Conservation (phyloP, 2,113 vertebrate species). For the Corythaeola cristata region DNA sequence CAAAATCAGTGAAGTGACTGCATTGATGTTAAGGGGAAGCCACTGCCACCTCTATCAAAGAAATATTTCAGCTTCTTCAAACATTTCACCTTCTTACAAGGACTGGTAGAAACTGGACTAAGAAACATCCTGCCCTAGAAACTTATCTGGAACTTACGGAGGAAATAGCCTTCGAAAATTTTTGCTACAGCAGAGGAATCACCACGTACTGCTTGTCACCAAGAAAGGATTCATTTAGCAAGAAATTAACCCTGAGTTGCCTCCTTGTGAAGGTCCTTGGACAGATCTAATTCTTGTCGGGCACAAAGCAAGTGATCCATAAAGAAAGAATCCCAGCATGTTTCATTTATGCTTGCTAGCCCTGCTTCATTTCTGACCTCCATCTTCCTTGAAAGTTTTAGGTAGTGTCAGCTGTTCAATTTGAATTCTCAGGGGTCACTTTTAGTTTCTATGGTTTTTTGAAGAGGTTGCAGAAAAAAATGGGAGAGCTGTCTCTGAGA, state of each 20-base stretch:
- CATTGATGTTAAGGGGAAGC: neutral
- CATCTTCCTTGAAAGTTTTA: neutral
- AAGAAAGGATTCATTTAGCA: constrained; percentile 9
- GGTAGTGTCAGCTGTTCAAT: neutral
- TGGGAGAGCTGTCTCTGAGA: neutral
- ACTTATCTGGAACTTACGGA: neutral
- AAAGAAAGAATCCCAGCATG: neutral
- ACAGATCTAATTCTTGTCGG: neutral
- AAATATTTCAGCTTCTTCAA: neutral
- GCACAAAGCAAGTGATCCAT: neutral
- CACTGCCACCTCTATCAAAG: neutral
- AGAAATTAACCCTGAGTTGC: constrained; percentile 13
- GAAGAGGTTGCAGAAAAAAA: neutral
- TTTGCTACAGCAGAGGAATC: neutral
- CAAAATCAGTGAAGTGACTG: neutral
- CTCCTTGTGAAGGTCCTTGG: neutral
- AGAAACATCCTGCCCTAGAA: neutral
- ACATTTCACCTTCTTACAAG: neutral
- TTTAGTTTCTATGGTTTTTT: neutral
- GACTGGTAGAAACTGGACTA: neutral
- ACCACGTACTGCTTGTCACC: neutral
- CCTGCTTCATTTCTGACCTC: neutral
- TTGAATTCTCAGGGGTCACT: neutral
- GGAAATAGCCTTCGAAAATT: neutral
- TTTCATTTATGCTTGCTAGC: neutral